Percentiles rank a stretch among this genome's conserved stretches.
These are phyloP conservation scores for Stigmatopora nigra DNA, from an alignment of 2,113 vertebrate genomes.

Conservation along the genomic window DNA sequence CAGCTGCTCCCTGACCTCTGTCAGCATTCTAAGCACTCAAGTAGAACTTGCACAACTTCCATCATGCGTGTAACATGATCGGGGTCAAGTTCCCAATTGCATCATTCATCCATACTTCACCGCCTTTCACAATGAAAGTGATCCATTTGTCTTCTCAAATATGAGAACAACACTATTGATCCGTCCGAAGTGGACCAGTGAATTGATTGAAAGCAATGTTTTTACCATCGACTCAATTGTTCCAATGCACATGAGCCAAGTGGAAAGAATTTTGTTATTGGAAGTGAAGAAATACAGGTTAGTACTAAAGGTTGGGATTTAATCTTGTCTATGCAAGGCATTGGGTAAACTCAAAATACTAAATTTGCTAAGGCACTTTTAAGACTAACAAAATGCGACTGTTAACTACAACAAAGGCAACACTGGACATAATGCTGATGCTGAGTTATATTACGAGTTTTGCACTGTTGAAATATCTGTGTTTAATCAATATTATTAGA, in stretches of 20 bases:
- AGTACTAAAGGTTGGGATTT: not conserved
- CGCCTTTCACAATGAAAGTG: conserved; percentile 2
- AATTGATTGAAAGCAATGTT: not conserved
- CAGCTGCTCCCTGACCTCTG: conserved; percentile 6
- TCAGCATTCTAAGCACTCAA: not conserved
- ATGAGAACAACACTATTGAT: conserved; percentile 30
- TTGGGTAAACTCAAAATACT: too few relatives aligned
- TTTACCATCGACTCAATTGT: not conserved
- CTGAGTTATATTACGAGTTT: too few relatives aligned
- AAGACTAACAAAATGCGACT: too few relatives aligned
- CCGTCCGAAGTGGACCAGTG: not conserved
- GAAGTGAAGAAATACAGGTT: not conserved
- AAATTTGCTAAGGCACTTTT: too few relatives aligned
- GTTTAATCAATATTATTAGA: too few relatives aligned
- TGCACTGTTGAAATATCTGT: too few relatives aligned
- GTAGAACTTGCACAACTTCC: not conserved
- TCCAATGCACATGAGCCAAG: not conserved
- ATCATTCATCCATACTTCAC: not conserved
- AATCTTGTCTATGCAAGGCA: too few relatives aligned
- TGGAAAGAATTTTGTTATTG: not conserved
- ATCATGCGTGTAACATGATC: not conserved
- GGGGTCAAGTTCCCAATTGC: not conserved
- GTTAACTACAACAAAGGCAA: too few relatives aligned
- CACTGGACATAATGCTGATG: too few relatives aligned
- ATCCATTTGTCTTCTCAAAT: conserved; percentile 20